Evolutionary conservation across 2,888 invertebrate species (phyloP).

Genomic region (Eupeodes luniger): DNA sequence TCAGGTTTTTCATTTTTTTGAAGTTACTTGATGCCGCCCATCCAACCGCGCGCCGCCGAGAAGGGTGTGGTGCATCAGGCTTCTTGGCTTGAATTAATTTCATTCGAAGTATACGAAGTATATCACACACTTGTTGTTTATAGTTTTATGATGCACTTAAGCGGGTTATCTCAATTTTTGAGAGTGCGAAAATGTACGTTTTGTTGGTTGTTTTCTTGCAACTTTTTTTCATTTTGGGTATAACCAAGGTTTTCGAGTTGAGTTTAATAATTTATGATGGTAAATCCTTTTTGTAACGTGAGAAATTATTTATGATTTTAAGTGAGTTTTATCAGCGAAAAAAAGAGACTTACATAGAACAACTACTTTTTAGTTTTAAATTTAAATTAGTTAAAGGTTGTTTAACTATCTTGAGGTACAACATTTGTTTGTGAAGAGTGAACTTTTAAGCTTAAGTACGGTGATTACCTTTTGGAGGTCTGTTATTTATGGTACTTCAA

Average conservation of each 20-base stretch:
- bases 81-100: conserved; percentile 44
- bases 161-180: conserved; percentile 56
- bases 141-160: conserved; percentile 68
- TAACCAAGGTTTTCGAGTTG: not conserved
- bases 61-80: not conserved
- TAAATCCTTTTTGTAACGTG: not conserved
- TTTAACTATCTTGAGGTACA: too few relatives aligned
- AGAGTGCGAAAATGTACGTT: conserved; percentile 51
- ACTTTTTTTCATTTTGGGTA: not conserved
- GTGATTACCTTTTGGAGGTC: too few relatives aligned
- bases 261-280: not conserved
- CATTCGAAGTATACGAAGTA: not conserved
- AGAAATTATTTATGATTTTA: conserved; percentile 2
- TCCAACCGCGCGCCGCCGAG: not conserved
- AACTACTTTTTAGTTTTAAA: too few relatives aligned
- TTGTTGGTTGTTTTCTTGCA: not conserved
- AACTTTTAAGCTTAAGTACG: too few relatives aligned
- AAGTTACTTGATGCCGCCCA: not conserved
- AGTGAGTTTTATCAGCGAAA: not conserved
- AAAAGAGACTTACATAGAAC: too few relatives aligned
- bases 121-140: conserved; percentile 36
- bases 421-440: too few relatives aligned
- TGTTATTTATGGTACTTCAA: too few relatives aligned
- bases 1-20: not conserved
- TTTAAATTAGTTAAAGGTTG: too few relatives aligned